Evolutionary conservation across 1,140 invertebrate species (phyloP).

Genomic region (Wiebesia pumilae): DNA sequence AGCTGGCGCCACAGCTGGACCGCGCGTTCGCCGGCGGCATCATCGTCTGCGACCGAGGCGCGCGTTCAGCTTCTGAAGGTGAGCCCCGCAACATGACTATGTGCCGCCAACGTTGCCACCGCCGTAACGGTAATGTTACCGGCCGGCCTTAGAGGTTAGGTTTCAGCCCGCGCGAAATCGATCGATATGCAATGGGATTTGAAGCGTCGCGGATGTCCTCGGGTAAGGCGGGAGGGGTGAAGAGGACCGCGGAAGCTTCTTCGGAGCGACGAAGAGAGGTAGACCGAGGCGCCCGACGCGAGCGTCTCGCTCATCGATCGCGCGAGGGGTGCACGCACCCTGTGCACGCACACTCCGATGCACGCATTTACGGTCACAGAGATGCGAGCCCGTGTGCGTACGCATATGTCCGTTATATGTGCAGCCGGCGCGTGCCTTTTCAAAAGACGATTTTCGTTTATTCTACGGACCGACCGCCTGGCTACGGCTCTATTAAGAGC

Average conservation of each 20-base stretch:
- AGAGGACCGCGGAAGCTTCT: too few species aligned
- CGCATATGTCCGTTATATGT: constrained; percentile 55
- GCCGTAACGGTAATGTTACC: too few species aligned
- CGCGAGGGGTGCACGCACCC: constrained; percentile 58
- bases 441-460: constrained; percentile 8
- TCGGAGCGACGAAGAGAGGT: background rate
- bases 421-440: constrained; percentile 48
- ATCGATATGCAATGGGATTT: background rate
- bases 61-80: background rate
- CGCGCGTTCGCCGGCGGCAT: background rate
- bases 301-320: constrained; percentile 20
- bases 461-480: background rate
- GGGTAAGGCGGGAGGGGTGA: too few species aligned
- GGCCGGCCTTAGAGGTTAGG: constrained; percentile 13
- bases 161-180: background rate
- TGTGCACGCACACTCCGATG: constrained; percentile 40
- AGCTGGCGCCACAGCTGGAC: background rate
- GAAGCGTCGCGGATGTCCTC: too few species aligned
- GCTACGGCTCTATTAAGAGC: constrained; percentile 14
- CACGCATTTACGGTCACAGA: constrained; percentile 3
- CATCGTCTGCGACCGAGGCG: background rate
- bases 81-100: background rate
- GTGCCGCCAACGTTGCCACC: background rate
- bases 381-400: constrained; percentile 41
- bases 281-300: background rate